Percentiles rank a stretch among this genome's conserved stretches.
These are phyloP conservation scores for Orussus abietinus DNA, from an alignment of 1,140 invertebrate species.

Conservation along the genomic window DNA sequence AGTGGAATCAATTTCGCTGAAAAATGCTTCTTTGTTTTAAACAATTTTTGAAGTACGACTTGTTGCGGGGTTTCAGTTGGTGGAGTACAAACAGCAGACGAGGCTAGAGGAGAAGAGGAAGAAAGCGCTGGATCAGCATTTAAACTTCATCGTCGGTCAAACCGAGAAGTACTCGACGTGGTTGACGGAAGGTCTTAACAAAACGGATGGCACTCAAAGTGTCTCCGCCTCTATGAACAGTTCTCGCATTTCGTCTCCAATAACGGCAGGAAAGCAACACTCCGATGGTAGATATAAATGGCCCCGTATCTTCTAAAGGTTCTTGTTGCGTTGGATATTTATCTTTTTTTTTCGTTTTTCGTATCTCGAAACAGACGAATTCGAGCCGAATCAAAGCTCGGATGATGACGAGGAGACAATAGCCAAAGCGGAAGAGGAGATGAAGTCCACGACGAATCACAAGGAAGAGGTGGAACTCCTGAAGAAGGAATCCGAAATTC, in stretches of 20 bases:
- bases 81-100: slow-evolving; percentile 91
- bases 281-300: slow-evolving; percentile 47
- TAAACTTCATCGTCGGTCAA: slow-evolving; percentile 98
- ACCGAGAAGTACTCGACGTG: slow-evolving; percentile 96
- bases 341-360: slow-evolving; percentile 14
- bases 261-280: slow-evolving; percentile 41
- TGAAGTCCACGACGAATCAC: slow-evolving; percentile 59
- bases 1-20: no score
- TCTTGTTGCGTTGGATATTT: slow-evolving; percentile 9
- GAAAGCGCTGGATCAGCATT: slow-evolving; percentile 92
- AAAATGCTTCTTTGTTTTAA: no score
- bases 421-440: slow-evolving; percentile 82
- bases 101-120: slow-evolving; percentile 92
- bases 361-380: slow-evolving; percentile 63
- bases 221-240: slow-evolving; percentile 52
- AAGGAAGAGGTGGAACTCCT: slow-evolving; percentile 82
- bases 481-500: slow-evolving; percentile 85
- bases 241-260: slow-evolving; percentile 49
- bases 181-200: slow-evolving; percentile 78
- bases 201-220: slow-evolving; percentile 51
- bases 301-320: neutral
- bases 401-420: slow-evolving; percentile 96
- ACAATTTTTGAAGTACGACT: no score
- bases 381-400: slow-evolving; percentile 72
- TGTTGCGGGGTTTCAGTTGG: slow-evolving; percentile 75